Conservation (phyloP, 2,888 invertebrate species). For the Epirrita christyi region DNA sequence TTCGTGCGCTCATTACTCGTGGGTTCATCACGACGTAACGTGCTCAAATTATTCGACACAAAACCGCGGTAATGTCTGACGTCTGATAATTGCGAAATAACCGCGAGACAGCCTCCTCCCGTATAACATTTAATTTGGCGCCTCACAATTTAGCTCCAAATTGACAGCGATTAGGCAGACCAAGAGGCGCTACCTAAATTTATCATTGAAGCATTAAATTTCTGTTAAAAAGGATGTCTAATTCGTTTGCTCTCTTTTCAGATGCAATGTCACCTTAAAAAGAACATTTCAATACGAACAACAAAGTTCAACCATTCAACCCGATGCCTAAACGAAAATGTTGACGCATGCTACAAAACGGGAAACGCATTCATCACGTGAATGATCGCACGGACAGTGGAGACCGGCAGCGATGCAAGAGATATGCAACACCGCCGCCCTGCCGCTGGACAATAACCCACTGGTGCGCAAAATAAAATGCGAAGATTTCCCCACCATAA, state of each 20-base stretch:
- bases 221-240: neutral
- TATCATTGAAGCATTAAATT: conserved; percentile 7
- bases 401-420: conserved; percentile 82
- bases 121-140: conserved; percentile 75
- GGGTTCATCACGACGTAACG: conserved; percentile 73
- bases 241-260: conserved; percentile 50
- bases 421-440: conserved; percentile 83
- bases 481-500: conserved; percentile 80
- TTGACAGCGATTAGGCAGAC: conserved; percentile 55
- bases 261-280: conserved; percentile 59
- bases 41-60: conserved; percentile 76
- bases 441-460: conserved; percentile 82
- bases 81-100: conserved; percentile 81
- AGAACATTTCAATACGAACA: conserved; percentile 42
- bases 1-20: conserved; percentile 75
- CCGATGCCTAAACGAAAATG: conserved; percentile 61
- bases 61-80: conserved; percentile 76
- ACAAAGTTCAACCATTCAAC: conserved; percentile 23
- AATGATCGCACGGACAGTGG: conserved; percentile 67
- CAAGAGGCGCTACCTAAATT: conserved; percentile 20
- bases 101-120: conserved; percentile 70
- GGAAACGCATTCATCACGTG: conserved; percentile 65
- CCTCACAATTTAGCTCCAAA: conserved; percentile 65
- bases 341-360: conserved; percentile 71
- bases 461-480: conserved; percentile 84